Conservation (phyloP, 2,797 vertebrate species). For the Odontamblyopus lacepedii region DNA sequence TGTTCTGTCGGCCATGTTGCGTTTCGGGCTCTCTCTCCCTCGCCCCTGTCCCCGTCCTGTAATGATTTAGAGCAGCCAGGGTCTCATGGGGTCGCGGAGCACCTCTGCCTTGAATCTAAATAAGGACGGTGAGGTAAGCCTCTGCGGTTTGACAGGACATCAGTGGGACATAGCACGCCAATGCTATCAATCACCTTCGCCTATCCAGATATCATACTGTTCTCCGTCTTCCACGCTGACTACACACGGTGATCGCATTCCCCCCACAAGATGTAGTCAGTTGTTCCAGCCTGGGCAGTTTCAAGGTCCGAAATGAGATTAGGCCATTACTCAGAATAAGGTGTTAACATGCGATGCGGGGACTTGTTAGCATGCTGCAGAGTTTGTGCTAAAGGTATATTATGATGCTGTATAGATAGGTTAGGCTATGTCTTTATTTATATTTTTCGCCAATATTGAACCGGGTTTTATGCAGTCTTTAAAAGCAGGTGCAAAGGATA, state of each 20-base stretch:
- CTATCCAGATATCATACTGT: slow-evolving; percentile 32
- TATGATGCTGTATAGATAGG: neutral
- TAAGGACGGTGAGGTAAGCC: slow-evolving; percentile 53
- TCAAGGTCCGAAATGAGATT: slow-evolving; percentile 13
- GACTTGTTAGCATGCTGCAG: neutral
- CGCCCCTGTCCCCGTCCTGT: slow-evolving; percentile 34
- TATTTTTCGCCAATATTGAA: neutral
- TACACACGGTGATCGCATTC: slow-evolving; percentile 3
- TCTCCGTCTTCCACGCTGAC: slow-evolving; percentile 21
- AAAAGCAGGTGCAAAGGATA: neutral
- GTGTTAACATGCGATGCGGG: neutral
- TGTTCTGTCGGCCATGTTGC: slow-evolving; percentile 5
- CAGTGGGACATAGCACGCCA: slow-evolving; percentile 52
- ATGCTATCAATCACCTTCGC: slow-evolving; percentile 44
- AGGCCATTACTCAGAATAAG: slow-evolving; percentile 7
- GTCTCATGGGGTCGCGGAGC: slow-evolving; percentile 54
- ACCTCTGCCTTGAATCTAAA: slow-evolving; percentile 52
- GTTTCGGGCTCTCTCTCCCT: slow-evolving; percentile 5
- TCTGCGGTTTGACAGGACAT: slow-evolving; percentile 46
- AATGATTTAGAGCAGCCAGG: slow-evolving; percentile 34
- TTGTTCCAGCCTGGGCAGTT: slow-evolving; percentile 15
- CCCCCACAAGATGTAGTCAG: slow-evolving; percentile 13
- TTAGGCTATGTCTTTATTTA: neutral
- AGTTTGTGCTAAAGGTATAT: neutral
- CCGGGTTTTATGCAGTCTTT: neutral